Percentiles rank a stretch among this genome's conserved stretches.
phyloP scores from a whole-genome alignment of 2,797 vertebrate genomes.

The Eupleurogrammus muticus region DNA sequence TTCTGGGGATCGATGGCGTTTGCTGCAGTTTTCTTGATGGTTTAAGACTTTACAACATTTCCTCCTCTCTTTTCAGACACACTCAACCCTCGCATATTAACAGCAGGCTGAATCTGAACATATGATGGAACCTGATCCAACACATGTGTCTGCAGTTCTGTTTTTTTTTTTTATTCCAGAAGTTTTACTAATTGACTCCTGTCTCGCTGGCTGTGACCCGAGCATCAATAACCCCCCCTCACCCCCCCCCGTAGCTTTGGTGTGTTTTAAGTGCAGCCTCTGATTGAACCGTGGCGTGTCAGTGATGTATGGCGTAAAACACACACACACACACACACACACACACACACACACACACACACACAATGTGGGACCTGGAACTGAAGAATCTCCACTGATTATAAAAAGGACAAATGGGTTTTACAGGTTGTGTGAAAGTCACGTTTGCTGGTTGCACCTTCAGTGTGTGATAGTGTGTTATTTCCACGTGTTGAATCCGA shows the following conservation, averaged over 20 bases:
- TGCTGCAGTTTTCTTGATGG: slow-evolving; percentile 64
- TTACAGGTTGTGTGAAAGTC: not conserved
- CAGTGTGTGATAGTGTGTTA: no score
- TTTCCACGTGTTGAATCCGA: not conserved
- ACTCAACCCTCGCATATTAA: slow-evolving; percentile 10
- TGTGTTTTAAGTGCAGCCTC: slow-evolving; percentile 51
- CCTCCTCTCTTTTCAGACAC: slow-evolving; percentile 31
- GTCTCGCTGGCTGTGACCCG: slow-evolving; percentile 51
- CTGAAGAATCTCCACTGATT: slow-evolving; percentile 13
- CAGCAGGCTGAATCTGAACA: slow-evolving; percentile 3
- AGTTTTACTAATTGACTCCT: slow-evolving; percentile 59
- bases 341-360: slow-evolving; percentile 48
- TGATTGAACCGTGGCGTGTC: slow-evolving; percentile 40
- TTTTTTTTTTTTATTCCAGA: slow-evolving; percentile 41
- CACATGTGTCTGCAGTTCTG: slow-evolving; percentile 8
- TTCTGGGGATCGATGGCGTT: slow-evolving; percentile 74
- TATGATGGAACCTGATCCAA: slow-evolving; percentile 1
- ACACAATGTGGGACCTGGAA: slow-evolving; percentile 40
- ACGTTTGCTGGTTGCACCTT: no score
- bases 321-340: no score
- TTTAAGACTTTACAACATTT: slow-evolving; percentile 41
- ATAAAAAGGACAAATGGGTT: slow-evolving; percentile 8
- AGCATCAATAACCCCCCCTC: slow-evolving; percentile 57
- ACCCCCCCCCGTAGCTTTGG: no score
- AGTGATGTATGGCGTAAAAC: slow-evolving; percentile 47